phyloP scores from a whole-genome alignment of 2,113 vertebrate species.

The Prionailurus viverrinus region DNA sequence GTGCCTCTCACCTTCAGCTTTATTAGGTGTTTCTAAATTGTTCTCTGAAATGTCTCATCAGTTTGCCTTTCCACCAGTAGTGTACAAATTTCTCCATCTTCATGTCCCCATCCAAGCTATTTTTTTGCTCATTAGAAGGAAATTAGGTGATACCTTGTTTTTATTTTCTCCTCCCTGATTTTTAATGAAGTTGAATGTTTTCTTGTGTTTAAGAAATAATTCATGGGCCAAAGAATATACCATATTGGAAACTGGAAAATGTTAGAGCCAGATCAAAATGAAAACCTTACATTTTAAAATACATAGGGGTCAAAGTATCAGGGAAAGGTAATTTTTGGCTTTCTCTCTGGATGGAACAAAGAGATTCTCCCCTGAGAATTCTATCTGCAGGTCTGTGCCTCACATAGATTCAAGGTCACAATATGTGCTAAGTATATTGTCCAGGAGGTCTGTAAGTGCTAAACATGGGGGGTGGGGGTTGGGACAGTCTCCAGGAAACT shows the following conservation, averaged over 20 bases:
- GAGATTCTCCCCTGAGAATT: background rate
- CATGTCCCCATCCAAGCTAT: background rate
- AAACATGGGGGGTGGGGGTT: rapidly evolving
- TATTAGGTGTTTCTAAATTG: background rate
- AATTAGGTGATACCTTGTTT: background rate
- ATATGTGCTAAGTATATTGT: background rate
- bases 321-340: background rate
- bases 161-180: background rate
- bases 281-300: background rate
- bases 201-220: background rate
- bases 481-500: background rate
- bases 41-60: background rate
- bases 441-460: background rate
- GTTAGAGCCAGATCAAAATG: background rate
- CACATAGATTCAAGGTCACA: background rate
- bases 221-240: background rate
- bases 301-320: background rate
- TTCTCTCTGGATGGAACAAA: background rate
- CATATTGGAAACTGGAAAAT: background rate
- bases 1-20: background rate
- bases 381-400: background rate
- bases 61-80: background rate
- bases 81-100: background rate
- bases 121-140: background rate
- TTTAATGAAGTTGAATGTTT: background rate